These are phyloP conservation scores for Xestia ashworthii DNA, from an alignment of 2,888 invertebrate species.

Conservation along the genomic window DNA sequence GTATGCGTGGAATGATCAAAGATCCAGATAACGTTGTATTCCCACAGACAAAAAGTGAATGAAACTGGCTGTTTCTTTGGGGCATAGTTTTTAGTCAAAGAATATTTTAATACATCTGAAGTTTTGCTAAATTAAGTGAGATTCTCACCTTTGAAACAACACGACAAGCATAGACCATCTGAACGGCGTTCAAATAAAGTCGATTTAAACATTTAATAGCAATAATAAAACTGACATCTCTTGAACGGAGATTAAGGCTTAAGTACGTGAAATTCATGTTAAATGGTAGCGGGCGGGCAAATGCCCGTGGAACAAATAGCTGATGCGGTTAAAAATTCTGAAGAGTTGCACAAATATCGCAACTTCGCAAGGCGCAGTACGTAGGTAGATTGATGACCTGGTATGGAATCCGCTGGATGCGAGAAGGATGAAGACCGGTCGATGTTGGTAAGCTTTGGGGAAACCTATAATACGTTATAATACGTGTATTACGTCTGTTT, in stretches of 20 bases:
- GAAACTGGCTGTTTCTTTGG: not conserved
- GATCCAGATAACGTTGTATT: not conserved
- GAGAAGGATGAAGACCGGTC: not conserved
- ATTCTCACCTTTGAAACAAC: not conserved
- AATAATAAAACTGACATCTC: not conserved
- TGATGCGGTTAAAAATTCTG: not conserved
- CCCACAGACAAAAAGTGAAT: not conserved
- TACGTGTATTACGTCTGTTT: not conserved
- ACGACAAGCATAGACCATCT: not conserved
- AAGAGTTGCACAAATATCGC: not conserved
- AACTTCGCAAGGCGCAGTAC: not conserved
- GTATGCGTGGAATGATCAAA: not conserved
- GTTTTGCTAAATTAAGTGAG: not conserved
- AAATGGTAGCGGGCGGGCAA: not conserved
- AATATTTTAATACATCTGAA: not conserved
- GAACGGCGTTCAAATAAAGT: not conserved
- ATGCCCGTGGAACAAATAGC: not conserved
- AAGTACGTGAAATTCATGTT: not conserved
- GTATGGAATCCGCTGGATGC: not conserved
- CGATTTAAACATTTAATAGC: too few relatives aligned
- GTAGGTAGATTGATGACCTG: not conserved
- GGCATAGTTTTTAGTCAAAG: not conserved
- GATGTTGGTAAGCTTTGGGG: not conserved
- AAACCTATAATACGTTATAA: too few relatives aligned
- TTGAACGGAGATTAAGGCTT: not conserved